Percentiles rank a stretch among this genome's conserved stretches.
Evolutionary conservation across 2,888 invertebrate species (phyloP).

Genomic region (Idaea dimidiata): DNA sequence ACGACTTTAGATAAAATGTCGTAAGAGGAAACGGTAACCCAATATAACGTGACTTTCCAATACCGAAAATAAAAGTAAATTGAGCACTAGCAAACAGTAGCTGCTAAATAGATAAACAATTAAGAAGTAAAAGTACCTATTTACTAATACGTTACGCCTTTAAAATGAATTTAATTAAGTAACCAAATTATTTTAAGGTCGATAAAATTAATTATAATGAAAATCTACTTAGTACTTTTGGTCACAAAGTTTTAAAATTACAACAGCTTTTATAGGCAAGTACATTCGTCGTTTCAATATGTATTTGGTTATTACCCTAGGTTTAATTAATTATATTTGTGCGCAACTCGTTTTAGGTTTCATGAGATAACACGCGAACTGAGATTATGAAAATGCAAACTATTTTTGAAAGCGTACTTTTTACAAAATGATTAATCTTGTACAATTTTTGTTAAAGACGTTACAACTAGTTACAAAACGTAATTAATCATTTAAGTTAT

Average conservation of each 20-base stretch:
- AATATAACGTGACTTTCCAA: too few relatives aligned
- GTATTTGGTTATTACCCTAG: too few relatives aligned
- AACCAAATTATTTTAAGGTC: background rate
- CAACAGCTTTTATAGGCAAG: too few relatives aligned
- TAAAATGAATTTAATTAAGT: background rate
- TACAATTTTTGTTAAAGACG: too few relatives aligned
- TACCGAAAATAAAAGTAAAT: too few relatives aligned
- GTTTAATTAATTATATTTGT: background rate
- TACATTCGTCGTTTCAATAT: too few relatives aligned
- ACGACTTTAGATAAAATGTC: background rate
- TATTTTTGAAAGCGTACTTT: background rate
- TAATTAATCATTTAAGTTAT: background rate
- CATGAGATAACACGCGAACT: background rate
- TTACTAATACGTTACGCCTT: background rate
- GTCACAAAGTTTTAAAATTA: background rate
- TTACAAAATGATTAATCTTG: background rate
- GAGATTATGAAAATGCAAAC: background rate
- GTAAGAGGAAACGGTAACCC: too few relatives aligned
- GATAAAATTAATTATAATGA: background rate
- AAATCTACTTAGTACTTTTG: background rate
- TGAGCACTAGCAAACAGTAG: background rate
- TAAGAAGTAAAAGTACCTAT: background rate
- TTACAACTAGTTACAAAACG: background rate
- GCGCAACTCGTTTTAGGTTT: background rate
- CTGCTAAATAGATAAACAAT: background rate